These are phyloP conservation scores for Brachionus koreanus DNA, from an alignment of 1,140 invertebrate genomes.

Conservation along the genomic window DNA sequence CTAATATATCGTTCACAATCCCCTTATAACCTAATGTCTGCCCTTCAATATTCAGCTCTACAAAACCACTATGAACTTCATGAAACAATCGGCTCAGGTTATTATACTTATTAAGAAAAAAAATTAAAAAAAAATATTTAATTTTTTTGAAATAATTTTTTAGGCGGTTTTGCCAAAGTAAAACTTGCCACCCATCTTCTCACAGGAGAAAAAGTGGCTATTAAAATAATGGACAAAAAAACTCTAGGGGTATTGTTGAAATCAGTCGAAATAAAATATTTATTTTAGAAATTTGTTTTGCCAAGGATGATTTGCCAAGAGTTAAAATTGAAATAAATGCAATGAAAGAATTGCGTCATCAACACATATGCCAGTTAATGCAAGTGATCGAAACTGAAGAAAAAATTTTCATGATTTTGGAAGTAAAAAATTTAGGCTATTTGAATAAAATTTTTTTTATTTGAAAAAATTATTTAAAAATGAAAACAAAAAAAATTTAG, in stretches of 20 bases:
- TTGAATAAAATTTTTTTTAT: not conserved
- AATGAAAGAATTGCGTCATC: conserved; percentile 72
- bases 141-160: not conserved
- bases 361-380: conserved; percentile 77
- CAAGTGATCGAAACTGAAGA: conserved; percentile 74
- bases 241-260: conserved; percentile 65
- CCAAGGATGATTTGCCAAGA: conserved; percentile 71
- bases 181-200: conserved; percentile 71
- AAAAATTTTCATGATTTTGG: conserved; percentile 64
- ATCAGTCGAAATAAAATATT: not conserved
- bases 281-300: conserved; percentile 47
- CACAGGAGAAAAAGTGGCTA: conserved; percentile 76
- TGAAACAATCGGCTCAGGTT: conserved; percentile 44
- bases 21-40: not conserved
- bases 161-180: conserved; percentile 74
- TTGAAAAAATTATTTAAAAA: not conserved
- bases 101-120: not conserved
- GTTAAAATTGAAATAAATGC: conserved; percentile 75
- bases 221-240: conserved; percentile 78
- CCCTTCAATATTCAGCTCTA: conserved; percentile 19
- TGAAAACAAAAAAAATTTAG: too few relatives aligned
- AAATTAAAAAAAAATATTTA: not conserved
- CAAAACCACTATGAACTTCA: conserved; percentile 42
- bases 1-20: not conserved
- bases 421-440: conserved; percentile 58